phyloP scores from a whole-genome alignment of 2,797 vertebrate genomes.

The Anabas testudineus region DNA sequence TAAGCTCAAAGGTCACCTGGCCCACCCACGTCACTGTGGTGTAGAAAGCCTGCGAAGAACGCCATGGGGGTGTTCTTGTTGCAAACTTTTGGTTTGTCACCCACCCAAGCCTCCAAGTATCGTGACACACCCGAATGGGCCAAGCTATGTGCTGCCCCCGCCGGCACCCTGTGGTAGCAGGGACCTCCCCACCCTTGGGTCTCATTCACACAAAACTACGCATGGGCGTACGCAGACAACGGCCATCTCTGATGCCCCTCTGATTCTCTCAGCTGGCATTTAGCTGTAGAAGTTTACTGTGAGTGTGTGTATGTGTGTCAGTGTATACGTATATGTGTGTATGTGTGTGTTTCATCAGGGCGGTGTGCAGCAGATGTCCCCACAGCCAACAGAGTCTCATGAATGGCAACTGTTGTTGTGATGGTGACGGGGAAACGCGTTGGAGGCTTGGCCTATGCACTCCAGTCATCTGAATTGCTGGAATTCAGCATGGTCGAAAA shows the following conservation, averaged over 20 bases:
- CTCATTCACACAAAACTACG: conserved; percentile 80
- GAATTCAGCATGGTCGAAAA: conserved; percentile 89
- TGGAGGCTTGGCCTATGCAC: conserved; percentile 92
- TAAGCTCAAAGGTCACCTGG: conserved; percentile 78
- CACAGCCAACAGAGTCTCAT: conserved; percentile 84
- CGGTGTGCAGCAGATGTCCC: conserved; percentile 79
- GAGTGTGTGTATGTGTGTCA: conserved; percentile 21
- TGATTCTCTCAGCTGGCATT: conserved; percentile 78
- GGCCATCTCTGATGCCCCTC: conserved; percentile 80
- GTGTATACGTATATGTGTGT: conserved; percentile 12
- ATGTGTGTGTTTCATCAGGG: conserved; percentile 60
- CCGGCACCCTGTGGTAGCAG: conserved; percentile 67
- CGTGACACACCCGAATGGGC: conserved; percentile 72
- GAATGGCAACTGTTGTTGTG: conserved; percentile 94
- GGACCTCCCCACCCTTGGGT: conserved; percentile 66
- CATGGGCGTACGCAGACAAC: conserved; percentile 79
- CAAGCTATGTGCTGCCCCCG: conserved; percentile 77
- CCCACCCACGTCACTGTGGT: conserved; percentile 81
- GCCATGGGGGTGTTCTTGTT: conserved; percentile 56
- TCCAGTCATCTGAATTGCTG: conserved; percentile 89
- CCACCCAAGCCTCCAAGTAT: conserved; percentile 57
- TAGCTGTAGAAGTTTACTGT: conserved; percentile 65
- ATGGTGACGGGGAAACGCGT: conserved; percentile 89
- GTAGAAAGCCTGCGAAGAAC: conserved; percentile 69
- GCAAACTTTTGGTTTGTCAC: conserved; percentile 76